Evolutionary conservation across 1,140 invertebrate genomes (phyloP).

Genomic region (Calephelis nemesis): DNA sequence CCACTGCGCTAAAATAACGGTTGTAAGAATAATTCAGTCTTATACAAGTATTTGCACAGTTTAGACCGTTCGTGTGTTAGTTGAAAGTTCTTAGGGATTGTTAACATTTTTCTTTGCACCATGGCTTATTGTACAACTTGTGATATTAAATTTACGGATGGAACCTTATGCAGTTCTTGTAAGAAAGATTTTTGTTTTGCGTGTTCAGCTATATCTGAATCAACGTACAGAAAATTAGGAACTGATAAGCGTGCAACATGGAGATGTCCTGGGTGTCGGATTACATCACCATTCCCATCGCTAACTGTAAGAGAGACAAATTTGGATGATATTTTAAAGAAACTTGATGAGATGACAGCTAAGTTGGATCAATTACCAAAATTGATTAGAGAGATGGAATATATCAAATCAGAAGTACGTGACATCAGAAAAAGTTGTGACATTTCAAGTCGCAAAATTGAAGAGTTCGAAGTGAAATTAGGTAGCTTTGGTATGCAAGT

Average conservation of each 20-base stretch:
- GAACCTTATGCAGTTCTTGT: background rate
- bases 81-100: background rate
- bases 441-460: background rate
- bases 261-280: background rate
- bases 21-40: background rate
- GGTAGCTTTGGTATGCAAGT: background rate
- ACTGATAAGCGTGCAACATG: background rate
- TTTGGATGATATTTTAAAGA: background rate
- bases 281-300: background rate
- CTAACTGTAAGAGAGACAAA: background rate
- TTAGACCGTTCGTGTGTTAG: background rate
- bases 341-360: background rate
- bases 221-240: background rate
- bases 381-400: background rate
- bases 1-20: too few species aligned
- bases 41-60: background rate
- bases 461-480: background rate
- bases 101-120: background rate
- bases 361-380: background rate
- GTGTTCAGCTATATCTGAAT: background rate
- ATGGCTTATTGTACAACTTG: background rate
- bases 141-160: background rate
- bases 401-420: background rate
- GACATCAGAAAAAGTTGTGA: conserved; percentile 2
- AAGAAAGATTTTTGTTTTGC: background rate